These are phyloP conservation scores for Drosophila testacea DNA, from an alignment of 2,888 invertebrate genomes.

Conservation along the genomic window DNA sequence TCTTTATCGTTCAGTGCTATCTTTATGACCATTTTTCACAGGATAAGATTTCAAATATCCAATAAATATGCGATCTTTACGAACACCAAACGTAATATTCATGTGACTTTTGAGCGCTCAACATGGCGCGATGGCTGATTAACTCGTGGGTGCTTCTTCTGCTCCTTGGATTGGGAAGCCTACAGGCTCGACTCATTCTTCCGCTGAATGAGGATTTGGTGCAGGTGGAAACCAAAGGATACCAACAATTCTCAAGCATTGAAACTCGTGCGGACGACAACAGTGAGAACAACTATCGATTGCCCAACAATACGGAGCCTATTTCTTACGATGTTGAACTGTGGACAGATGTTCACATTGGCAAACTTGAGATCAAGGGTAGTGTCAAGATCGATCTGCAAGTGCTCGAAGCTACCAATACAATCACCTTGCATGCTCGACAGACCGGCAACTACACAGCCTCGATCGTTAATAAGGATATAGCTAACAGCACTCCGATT, in stretches of 20 bases:
- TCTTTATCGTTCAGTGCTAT: slow-evolving; percentile 38
- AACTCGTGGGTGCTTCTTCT: slow-evolving; percentile 40
- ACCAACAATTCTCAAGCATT: slow-evolving; percentile 8
- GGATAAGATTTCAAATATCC: slow-evolving; percentile 49
- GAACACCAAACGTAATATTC: slow-evolving; percentile 19
- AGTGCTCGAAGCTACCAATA: slow-evolving; percentile 50
- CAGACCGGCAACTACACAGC: slow-evolving; percentile 53
- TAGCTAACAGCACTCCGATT: background rate
- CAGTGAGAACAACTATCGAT: slow-evolving; percentile 82
- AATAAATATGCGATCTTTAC: slow-evolving; percentile 49
- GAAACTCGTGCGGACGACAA: slow-evolving; percentile 52
- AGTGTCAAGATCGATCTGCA: slow-evolving; percentile 68
- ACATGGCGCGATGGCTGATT: slow-evolving; percentile 52
- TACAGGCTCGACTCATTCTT: slow-evolving; percentile 49
- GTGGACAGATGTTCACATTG: slow-evolving; percentile 74
- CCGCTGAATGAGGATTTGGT: slow-evolving; percentile 27
- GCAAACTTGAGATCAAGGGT: slow-evolving; percentile 67
- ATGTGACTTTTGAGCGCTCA: slow-evolving; percentile 24
- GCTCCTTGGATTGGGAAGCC: slow-evolving; percentile 33
- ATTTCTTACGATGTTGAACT: slow-evolving; percentile 85
- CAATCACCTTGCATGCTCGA: slow-evolving; percentile 74
- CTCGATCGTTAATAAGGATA: slow-evolving; percentile 52
- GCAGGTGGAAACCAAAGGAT: slow-evolving; percentile 61
- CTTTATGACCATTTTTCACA: slow-evolving; percentile 41
- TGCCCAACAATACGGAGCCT: slow-evolving; percentile 87